A percentile compares a stretch with the other conserved stretches of the same genome.
These are phyloP conservation scores for Leucoraja ocellata DNA, from an alignment of 2,797 vertebrate genomes.

Conservation along the genomic window DNA sequence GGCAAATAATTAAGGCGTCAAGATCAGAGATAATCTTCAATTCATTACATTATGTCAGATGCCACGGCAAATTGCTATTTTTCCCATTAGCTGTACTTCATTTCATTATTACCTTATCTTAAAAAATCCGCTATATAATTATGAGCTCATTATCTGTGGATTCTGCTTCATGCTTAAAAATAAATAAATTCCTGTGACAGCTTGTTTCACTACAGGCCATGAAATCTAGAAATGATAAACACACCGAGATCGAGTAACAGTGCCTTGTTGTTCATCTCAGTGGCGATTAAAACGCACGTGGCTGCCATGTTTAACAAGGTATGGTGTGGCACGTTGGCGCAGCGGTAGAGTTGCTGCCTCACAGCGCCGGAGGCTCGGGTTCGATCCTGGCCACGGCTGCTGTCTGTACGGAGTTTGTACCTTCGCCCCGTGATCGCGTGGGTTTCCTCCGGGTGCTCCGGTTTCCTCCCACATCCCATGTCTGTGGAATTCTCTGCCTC, in stretches of 20 bases:
- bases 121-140: conserved; percentile 30
- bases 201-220: conserved; percentile 11
- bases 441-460: too few relatives aligned
- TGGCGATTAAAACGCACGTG: not conserved
- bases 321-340: not conserved
- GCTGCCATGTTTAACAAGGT: not conserved
- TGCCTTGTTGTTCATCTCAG: not conserved
- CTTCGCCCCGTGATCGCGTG: too few relatives aligned
- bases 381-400: too few relatives aligned
- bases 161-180: not conserved
- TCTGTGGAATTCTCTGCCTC: too few relatives aligned
- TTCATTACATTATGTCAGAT: conserved; percentile 27
- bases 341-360: too few relatives aligned
- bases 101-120: conserved; percentile 16
- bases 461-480: too few relatives aligned
- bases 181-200: conserved; percentile 34
- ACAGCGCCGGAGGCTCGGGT: too few relatives aligned
- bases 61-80: conserved; percentile 24
- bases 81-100: conserved; percentile 23
- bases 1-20: conserved; percentile 1
- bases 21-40: conserved; percentile 13
- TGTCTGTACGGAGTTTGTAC: too few relatives aligned
- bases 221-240: conserved; percentile 31
- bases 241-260: not conserved
- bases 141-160: conserved; percentile 31